Evolutionary conservation across 2,797 vertebrate genomes (phyloP), one percentile per base, ranked within the genome.

Genomic region (Mallotus villosus): DNA sequence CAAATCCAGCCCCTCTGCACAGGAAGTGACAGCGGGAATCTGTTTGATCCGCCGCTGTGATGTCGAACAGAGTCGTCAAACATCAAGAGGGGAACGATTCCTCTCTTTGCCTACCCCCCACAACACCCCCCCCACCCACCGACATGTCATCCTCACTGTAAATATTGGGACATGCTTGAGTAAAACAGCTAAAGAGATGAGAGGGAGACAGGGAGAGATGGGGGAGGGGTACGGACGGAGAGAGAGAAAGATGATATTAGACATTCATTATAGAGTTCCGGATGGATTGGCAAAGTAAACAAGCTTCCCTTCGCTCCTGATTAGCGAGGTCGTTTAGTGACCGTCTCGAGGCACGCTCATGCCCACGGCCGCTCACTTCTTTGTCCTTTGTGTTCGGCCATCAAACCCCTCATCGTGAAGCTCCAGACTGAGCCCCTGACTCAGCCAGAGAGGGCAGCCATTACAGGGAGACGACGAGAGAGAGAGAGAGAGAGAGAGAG

Each of bases 281-380:
- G 34, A 69, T 72, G 25, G 53, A 24, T 77, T 74, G 75, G 77
- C 51, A 12, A 67, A 65, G 21, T 12, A 16, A 32, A 77, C 64
- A 34, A 70, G 63, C 76, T 67, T 72, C 75, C 73, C 74, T 71
- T 68, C 64, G 65, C 46, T 74, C 71, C 51, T 61, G 71, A 21
- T 65, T 37, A 58, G 21, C 24, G 79, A 21, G 77, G 70, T 77
- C 84, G 58, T 79, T 82, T 61, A 73, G 78, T 67, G 67, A 55
- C 12, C 3, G 63, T 74, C 46, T 49, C 46, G 1, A 6, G 16
- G 46, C 46, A 12, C 46, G 9, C 46, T 49, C 46, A 49, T 49
- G 46, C 3, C 46, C 4, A 5, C 32, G 32, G 32, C 5, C 32
- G 32, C 32, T 32, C 32, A 7, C 32, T 32, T 32, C 32, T 32